Evolutionary conservation across 2,888 invertebrate species (phyloP), one percentile per base, ranked within the genome.

Genomic region (Clitarchus hookeri): DNA sequence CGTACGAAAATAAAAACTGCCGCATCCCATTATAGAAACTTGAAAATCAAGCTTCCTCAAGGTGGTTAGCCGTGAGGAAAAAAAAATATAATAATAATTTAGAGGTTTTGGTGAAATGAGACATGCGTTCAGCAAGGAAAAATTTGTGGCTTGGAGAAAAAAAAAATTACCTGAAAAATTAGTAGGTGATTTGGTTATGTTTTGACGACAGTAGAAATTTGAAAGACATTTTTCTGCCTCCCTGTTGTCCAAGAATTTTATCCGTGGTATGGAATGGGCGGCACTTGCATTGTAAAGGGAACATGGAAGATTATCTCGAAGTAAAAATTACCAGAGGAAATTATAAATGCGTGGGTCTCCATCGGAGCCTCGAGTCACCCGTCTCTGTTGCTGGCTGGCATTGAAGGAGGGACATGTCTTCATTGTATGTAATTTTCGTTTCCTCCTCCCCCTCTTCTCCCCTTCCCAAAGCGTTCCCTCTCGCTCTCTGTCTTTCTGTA

Each of bases 381-480:
- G 82, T 27, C 27, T 82, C 36, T 82, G 13, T 82, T 27, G 82
- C 82, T 82, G 8, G 82, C 25, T 27, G 82, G 82, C 16, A 82
- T 82, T 82, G 36, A 82, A 82, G 82, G 82, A 36, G 82, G 27
- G 82, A 82, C 82, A 82, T 82, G 82, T 36, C 27, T 82, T 44
- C 82, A 82, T 82, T 82, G 82, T 44, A 82, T 44, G 82, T 82
- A 82, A 82, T 82, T 82, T 82, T 44, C 44, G 13, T 16, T n/a
- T 23, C 27, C 82, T 44, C 36, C 82, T 23, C 82, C 82, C 27
- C 11, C 82, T 44, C 23, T n/a, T 26, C 79, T 36, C 36, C 23
- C 23, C 36, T 26, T 82, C 27, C 65, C 6, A 6, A 12, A 1
- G 23, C 16, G 3, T 65, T 65, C n/a, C 11, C 65, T 19, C 65